Evolutionary conservation across 2,113 vertebrate species (phyloP).

Genomic region (Phalacrocorax aristotelis): DNA sequence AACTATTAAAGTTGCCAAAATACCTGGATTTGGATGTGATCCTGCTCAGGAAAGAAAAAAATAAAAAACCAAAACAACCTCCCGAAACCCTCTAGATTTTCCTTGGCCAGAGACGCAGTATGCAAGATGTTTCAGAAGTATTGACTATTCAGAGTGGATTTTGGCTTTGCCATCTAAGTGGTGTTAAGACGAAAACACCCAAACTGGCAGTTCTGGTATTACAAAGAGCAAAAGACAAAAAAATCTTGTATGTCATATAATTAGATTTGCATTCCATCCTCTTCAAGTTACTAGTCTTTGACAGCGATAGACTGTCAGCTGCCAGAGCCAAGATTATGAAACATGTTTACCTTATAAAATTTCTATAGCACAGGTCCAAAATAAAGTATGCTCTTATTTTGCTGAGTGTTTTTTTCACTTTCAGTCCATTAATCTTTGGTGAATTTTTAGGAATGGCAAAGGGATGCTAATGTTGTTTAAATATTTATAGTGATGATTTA

Average conservation of each 20-base stretch:
- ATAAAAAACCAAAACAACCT: fast-evolving
- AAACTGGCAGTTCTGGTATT: neutral
- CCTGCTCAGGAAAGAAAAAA: neutral
- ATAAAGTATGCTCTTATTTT: neutral
- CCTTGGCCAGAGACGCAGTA: neutral
- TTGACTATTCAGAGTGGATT: neutral
- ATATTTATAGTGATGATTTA: neutral
- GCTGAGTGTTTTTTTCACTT: neutral
- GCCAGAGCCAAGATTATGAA: neutral
- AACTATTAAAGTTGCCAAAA: neutral
- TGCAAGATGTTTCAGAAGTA: neutral
- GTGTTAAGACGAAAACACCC: neutral
- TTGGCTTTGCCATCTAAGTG: neutral
- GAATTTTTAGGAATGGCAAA: neutral
- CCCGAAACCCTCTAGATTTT: fast-evolving
- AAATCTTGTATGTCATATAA: neutral
- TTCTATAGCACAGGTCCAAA: neutral
- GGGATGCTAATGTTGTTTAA: neutral
- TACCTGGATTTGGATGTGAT: neutral
- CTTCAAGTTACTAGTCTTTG: neutral
- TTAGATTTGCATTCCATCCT: neutral
- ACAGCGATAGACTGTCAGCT: neutral
- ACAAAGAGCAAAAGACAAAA: neutral
- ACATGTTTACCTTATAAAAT: neutral
- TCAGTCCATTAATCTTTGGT: neutral